phyloP scores from a whole-genome alignment of 2,888 invertebrate species.

The Pristionchus maxplancki region DNA sequence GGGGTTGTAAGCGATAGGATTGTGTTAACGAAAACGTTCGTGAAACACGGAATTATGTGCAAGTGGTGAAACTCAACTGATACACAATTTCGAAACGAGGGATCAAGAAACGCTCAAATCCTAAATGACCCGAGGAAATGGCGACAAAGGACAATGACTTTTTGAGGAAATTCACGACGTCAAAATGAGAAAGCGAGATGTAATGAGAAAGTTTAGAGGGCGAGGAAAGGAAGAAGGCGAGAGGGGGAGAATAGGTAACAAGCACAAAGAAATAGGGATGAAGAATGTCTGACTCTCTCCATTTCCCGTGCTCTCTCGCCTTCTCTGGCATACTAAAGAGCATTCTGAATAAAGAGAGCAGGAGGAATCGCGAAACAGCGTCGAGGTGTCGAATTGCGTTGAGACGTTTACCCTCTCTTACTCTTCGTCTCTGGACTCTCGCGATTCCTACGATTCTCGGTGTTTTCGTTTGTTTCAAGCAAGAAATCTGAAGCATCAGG shows the following conservation, averaged over 20 bases:
- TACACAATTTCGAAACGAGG: neutral
- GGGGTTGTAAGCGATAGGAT: too few species aligned
- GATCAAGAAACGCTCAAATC: neutral
- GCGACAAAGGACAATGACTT: slow-evolving; percentile 17
- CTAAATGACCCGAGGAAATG: neutral
- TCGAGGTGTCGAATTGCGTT: neutral
- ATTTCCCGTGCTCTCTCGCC: too few species aligned
- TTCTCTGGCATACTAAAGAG: neutral
- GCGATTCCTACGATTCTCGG: neutral
- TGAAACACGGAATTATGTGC: too few species aligned
- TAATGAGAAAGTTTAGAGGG: slow-evolving; percentile 26
- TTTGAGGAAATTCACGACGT: neutral
- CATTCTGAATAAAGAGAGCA: neutral
- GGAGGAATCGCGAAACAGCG: slow-evolving; percentile 11
- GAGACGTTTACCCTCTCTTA: neutral
- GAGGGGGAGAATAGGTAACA: slow-evolving; percentile 6
- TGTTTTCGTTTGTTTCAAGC: neutral
- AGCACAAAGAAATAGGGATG: neutral
- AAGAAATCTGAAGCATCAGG: too few species aligned
- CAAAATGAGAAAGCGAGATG: slow-evolving; percentile 3
- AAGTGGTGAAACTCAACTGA: too few species aligned
- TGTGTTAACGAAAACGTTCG: too few species aligned
- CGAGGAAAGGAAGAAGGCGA: neutral
- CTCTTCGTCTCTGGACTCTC: neutral
- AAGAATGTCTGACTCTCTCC: neutral